A percentile compares a stretch with the other conserved stretches of the same genome.
Evolutionary conservation across 2,888 invertebrate species (phyloP).

Genomic region (Chrysina gloriosa): DNA sequence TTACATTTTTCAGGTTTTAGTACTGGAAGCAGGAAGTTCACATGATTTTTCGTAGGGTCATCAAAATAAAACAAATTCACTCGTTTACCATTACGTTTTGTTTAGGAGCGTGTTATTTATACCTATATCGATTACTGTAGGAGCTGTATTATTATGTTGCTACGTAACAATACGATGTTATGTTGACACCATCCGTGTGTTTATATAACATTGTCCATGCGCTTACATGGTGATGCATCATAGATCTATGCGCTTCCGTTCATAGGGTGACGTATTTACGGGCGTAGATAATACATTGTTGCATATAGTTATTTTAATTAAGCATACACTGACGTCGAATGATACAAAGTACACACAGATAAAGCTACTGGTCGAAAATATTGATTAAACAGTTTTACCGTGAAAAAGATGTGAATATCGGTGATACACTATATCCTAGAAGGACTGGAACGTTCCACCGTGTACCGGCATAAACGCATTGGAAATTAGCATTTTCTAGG

Average conservation of each 20-base stretch:
- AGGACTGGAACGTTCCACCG: background rate
- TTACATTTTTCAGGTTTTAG: too few species aligned
- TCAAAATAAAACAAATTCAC: background rate
- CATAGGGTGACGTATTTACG: background rate
- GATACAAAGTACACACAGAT: background rate
- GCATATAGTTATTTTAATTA: background rate
- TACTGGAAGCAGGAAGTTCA: background rate
- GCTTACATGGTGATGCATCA: background rate
- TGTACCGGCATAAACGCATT: too few species aligned
- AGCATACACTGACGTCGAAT: background rate
- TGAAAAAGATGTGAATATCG: background rate
- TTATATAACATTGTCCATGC: background rate
- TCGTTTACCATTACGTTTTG: too few species aligned
- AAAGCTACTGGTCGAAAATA: background rate
- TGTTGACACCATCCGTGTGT: background rate
- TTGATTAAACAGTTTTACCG: background rate
- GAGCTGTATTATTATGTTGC: background rate
- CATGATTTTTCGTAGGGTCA: background rate
- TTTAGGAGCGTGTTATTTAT: too few species aligned
- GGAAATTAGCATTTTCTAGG: too few species aligned
- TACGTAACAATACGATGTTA: background rate
- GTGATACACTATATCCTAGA: background rate
- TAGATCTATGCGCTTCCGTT: background rate
- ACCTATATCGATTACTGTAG: too few species aligned
- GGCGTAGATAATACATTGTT: background rate